Conservation (phyloP, 2,113 vertebrate species). For the Albula goreensis region DNA sequence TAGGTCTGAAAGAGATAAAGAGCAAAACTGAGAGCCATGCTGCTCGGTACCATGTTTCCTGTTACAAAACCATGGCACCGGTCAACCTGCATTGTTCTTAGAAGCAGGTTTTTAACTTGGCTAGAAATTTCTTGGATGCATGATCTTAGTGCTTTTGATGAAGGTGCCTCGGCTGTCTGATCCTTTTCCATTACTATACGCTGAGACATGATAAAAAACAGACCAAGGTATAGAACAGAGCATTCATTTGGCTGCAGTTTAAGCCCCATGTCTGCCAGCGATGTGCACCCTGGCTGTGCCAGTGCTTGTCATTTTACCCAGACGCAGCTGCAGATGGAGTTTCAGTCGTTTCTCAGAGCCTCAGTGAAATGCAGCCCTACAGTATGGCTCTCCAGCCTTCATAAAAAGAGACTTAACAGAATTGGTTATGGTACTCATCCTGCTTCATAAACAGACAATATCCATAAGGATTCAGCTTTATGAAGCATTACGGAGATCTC, state of each 20-base stretch:
- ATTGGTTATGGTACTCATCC: background rate
- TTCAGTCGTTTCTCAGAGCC: background rate
- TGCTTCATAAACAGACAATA: too few species aligned
- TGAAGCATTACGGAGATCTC: too few species aligned
- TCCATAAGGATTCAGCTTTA: too few species aligned
- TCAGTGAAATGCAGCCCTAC: background rate
- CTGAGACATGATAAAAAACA: constrained; percentile 43
- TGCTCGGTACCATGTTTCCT: too few species aligned
- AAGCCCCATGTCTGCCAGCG: background rate
- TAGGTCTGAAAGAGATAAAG: too few species aligned
- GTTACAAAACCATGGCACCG: too few species aligned
- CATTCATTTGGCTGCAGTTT: constrained; percentile 6
- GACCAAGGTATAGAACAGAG: constrained; percentile 13
- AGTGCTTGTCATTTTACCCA: background rate
- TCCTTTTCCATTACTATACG: constrained; percentile 40
- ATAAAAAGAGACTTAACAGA: background rate
- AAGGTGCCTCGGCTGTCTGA: constrained; percentile 52
- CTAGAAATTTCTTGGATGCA: too few species aligned
- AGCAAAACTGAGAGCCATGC: too few species aligned
- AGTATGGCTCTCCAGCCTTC: background rate
- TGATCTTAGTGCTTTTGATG: constrained; percentile 18
- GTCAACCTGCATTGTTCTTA: too few species aligned
- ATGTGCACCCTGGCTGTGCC: background rate
- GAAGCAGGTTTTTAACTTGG: too few species aligned
- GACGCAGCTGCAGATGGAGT: background rate